A percentile compares a stretch with the other conserved stretches of the same genome.
Conservation (phyloP, 2,888 invertebrate species). For the Acrobasis repandana region DNA sequence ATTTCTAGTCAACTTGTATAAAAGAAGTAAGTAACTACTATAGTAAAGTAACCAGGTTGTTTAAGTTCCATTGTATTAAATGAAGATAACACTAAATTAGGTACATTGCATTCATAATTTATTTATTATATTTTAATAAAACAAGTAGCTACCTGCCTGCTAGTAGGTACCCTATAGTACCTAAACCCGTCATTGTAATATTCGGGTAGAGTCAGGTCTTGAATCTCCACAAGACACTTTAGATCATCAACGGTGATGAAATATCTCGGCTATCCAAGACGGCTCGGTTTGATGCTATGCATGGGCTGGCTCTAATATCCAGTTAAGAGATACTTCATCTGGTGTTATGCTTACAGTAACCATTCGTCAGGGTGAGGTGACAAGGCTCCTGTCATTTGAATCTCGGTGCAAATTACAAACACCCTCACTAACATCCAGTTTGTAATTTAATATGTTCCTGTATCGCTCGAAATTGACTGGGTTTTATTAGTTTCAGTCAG, state of each 20-base stretch:
- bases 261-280: neutral
- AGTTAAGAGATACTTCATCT: slow-evolving; percentile 3
- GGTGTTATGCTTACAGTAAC: neutral
- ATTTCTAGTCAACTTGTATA: too few species aligned
- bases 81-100: too few species aligned
- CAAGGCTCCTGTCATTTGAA: slow-evolving; percentile 14
- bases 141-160: too few species aligned
- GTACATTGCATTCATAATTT: too few species aligned
- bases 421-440: slow-evolving; percentile 7
- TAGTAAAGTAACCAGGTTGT: too few species aligned
- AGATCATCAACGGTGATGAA: neutral
- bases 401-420: slow-evolving; percentile 18
- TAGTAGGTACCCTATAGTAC: too few species aligned
- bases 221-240: neutral
- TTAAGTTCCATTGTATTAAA: too few species aligned
- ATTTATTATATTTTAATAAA: too few species aligned
- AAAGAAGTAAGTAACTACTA: too few species aligned
- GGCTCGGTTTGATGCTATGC: neutral
- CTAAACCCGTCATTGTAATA: too few species aligned
- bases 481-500: slow-evolving; percentile 6
- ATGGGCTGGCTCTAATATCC: neutral
- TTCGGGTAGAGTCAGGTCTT: too few species aligned
- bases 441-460: slow-evolving; percentile 21
- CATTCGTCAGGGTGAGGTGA: slow-evolving; percentile 22
- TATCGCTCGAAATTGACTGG: slow-evolving; percentile 20